Evolutionary conservation across 2,797 vertebrate species (phyloP).

Genomic region (Rhynchonycteris naso): DNA sequence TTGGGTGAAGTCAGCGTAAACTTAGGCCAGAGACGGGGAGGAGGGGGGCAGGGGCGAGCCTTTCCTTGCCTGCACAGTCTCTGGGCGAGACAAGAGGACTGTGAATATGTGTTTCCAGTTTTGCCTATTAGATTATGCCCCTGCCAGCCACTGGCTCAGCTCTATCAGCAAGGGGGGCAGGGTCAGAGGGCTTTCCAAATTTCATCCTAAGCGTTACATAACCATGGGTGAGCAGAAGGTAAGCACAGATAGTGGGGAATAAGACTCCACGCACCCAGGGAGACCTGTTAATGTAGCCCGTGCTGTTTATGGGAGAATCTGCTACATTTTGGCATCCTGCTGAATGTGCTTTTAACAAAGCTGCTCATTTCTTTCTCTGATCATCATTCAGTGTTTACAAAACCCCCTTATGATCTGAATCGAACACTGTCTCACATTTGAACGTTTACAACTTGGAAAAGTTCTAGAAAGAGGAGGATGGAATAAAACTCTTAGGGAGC

Average conservation of each 20-base stretch:
- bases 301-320: background rate
- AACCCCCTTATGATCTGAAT: background rate
- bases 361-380: background rate
- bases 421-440: background rate
- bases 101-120: constrained; percentile 78
- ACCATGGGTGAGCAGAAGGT: constrained; percentile 31
- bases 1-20: constrained; percentile 77
- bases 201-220: constrained; percentile 71
- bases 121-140: constrained; percentile 77
- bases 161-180: constrained; percentile 45
- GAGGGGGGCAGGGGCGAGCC: constrained; percentile 46
- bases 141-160: constrained; percentile 78
- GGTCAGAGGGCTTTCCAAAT: constrained; percentile 62
- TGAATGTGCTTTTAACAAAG: background rate
- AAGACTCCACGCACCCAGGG: background rate
- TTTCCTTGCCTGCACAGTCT: constrained; percentile 65
- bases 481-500: background rate
- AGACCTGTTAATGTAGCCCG: constrained; percentile 49
- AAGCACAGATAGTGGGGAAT: background rate
- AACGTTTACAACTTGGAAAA: constrained; percentile 50
- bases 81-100: constrained; percentile 66
- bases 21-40: constrained; percentile 72
- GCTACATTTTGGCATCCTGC: background rate
- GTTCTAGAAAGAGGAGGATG: constrained; percentile 41
- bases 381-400: background rate